phyloP scores from a whole-genome alignment of 2,797 vertebrate genomes.

The Schizopygopsis pylzovi region DNA sequence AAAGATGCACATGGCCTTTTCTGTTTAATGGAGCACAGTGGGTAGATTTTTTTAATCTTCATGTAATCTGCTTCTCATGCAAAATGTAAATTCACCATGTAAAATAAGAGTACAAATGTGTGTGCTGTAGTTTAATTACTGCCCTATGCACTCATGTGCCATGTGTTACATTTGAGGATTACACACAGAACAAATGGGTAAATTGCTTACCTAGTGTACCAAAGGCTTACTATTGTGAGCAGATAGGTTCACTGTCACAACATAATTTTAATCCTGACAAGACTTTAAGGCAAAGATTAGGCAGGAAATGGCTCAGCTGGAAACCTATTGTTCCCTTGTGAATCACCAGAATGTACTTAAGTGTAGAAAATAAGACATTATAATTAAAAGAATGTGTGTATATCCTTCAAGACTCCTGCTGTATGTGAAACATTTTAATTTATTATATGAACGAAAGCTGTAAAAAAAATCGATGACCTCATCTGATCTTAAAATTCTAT shows the following conservation, averaged over 20 bases:
- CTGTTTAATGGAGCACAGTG: background rate
- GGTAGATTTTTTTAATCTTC: background rate
- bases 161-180: background rate
- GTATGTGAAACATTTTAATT: background rate
- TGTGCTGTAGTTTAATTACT: background rate
- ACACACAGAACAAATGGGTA: background rate
- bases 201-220: background rate
- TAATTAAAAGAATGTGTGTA: background rate
- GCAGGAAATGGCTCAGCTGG: background rate
- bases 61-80: conserved; percentile 1
- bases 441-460: background rate
- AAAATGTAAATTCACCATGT: conserved; percentile 5
- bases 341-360: conserved; percentile 8
- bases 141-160: background rate
- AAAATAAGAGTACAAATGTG: background rate
- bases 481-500: background rate
- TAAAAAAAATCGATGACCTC: background rate
- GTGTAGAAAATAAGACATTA: background rate
- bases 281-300: conserved; percentile 1
- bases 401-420: background rate
- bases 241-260: conserved; percentile 20
- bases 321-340: conserved; percentile 3
- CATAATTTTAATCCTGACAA: background rate
- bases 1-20: background rate
- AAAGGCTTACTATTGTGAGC: background rate